These are phyloP conservation scores for Diadegma fenestrale DNA, from an alignment of 2,888 invertebrate species.

Conservation along the genomic window DNA sequence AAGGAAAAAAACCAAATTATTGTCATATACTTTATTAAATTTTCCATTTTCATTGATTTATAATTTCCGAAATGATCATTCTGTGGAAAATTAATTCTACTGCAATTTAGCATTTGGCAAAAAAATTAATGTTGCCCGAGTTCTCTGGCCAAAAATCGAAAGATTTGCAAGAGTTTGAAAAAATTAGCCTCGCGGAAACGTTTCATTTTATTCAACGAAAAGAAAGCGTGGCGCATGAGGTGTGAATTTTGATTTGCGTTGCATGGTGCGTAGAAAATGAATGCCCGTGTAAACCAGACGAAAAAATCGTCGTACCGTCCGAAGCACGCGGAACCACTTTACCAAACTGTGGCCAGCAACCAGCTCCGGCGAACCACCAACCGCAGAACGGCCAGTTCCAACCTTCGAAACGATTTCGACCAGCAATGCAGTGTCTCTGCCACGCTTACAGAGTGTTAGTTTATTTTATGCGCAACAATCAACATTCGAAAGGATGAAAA, in stretches of 20 bases:
- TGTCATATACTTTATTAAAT: not conserved
- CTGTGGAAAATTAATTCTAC: not conserved
- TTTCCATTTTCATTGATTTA: not conserved
- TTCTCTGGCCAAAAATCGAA: not conserved
- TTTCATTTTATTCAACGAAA: not conserved
- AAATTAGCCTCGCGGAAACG: not conserved
- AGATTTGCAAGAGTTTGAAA: not conserved
- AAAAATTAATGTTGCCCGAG: not conserved
- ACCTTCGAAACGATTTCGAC: slow-evolving; percentile 50
- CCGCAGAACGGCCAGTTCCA: slow-evolving; percentile 45
- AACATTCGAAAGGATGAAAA: not conserved
- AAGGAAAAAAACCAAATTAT: not conserved
- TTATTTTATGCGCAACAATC: not conserved
- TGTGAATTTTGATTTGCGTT: not conserved
- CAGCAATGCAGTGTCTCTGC: slow-evolving; percentile 71
- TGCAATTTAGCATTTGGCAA: not conserved
- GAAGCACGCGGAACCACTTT: slow-evolving; percentile 20
- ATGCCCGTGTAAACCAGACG: slow-evolving; percentile 66
- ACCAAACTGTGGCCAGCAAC: slow-evolving; percentile 42
- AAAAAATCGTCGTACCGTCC: slow-evolving; percentile 45
- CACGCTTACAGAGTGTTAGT: slow-evolving; percentile 74
- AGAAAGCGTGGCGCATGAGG: not conserved
- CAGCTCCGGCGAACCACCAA: slow-evolving; percentile 60
- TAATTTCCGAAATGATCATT: not conserved
- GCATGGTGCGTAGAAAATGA: slow-evolving; percentile 67